Evolutionary conservation across 1,140 invertebrate genomes (phyloP), one percentile per base, ranked within the genome.

Genomic region (Calliphora vicina): DNA sequence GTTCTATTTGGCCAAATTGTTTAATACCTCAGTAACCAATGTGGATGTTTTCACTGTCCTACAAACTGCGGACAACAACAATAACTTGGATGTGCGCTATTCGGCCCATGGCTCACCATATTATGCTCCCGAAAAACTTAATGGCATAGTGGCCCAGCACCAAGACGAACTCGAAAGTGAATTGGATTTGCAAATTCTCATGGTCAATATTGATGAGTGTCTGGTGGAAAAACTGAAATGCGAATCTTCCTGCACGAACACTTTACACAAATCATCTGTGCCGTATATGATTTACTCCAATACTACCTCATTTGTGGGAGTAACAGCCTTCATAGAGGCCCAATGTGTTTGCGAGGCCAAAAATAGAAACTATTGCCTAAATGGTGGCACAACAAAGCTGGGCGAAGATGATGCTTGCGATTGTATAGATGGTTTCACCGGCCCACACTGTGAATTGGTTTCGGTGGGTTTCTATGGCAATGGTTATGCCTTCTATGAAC

Each of bases 11-110:
- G 92, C 96, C 0, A 91, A 93, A 81, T 93, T 97, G 10, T 93
- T 97, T 80, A 96, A 96, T 85, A 94, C 94, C 0, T 94, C 94
- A 0, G 87, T 93, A 61, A 93, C 95, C 27, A 98, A 98, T 91
- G 95, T 99, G 5, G 97, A 99, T 88, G 94, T 99, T 0, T 98
- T 99, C 85, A 98, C 97, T 0, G 96, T 99, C 0, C 92, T 96
- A 4, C 93, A 94, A 82, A 91, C 92, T 82, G 93, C 94, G 73
- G 92, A 91, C 25, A 92, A 91, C 6, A 87, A 93, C 0, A 92
- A 91, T 25, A 87, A 93, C 0, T 87, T 97, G 45, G 97, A 99
- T 89, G 95, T 98, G 0, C 91, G 97, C 84, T 99, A 96, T 90
- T 96, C 97, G 0, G 97, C 96, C 0, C 97, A 98, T 89, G 96